phyloP scores from a whole-genome alignment of 2,888 invertebrate species.

The Abscondita cerata region DNA sequence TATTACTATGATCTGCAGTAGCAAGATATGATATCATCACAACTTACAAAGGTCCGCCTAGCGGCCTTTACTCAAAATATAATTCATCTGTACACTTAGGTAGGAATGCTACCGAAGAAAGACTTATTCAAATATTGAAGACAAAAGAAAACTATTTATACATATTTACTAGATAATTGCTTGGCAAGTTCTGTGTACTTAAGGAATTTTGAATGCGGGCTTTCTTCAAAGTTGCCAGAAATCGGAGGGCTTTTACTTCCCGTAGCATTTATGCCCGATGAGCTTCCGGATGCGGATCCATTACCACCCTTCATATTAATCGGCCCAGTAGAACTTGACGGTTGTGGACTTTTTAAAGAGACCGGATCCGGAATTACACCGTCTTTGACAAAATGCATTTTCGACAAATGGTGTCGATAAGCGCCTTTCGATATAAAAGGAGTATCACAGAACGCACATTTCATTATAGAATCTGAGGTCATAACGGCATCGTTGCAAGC shows the following conservation, averaged over 20 bases:
- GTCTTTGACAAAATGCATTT: slow-evolving; percentile 95
- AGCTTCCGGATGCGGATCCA: slow-evolving; percentile 37
- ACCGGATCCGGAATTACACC: slow-evolving; percentile 83
- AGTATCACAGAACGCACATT: slow-evolving; percentile 94
- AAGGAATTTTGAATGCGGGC: slow-evolving; percentile 95
- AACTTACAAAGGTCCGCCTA: slow-evolving; percentile 60
- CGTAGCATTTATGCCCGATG: slow-evolving; percentile 31
- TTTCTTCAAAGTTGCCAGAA: slow-evolving; percentile 78
- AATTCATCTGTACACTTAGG: slow-evolving; percentile 32
- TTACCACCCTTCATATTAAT: slow-evolving; percentile 45
- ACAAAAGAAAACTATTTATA: slow-evolving; percentile 63
- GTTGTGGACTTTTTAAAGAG: slow-evolving; percentile 62
- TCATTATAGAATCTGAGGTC: slow-evolving; percentile 87
- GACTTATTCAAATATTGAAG: slow-evolving; percentile 12
- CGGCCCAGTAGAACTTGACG: slow-evolving; percentile 43
- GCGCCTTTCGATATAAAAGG: slow-evolving; percentile 97
- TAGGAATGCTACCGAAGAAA: slow-evolving; percentile 32
- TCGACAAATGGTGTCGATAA: slow-evolving; percentile 93
- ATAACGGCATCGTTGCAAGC: slow-evolving; percentile 92
- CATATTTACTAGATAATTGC: slow-evolving; percentile 96
- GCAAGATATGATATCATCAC: slow-evolving; percentile 85
- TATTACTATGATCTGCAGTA: slow-evolving; percentile 57
- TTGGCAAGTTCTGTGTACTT: slow-evolving; percentile 99
- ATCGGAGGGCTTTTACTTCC: slow-evolving; percentile 57
- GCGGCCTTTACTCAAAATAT: slow-evolving; percentile 38